phyloP scores from a whole-genome alignment of 2,113 vertebrate species.

The Pseudolaguvia tuberculata region DNA sequence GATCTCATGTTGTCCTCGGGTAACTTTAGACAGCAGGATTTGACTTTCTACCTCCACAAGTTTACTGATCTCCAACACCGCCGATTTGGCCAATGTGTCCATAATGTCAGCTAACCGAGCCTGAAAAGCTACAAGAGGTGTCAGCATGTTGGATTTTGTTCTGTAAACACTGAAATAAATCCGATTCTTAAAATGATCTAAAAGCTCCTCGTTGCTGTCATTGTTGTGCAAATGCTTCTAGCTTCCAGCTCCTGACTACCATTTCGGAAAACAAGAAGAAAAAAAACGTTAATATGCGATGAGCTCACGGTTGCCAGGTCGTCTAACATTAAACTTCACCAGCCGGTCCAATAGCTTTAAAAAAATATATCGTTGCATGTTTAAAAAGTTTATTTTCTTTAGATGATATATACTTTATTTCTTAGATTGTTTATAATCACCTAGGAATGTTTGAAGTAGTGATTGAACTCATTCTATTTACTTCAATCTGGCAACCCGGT shows the following conservation, averaged over 20 bases:
- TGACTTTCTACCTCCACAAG: slow-evolving; percentile 68
- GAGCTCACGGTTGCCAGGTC: not conserved
- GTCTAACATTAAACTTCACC: accelerated
- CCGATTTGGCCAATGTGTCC: slow-evolving; percentile 66
- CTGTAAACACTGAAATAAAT: no score
- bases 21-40: slow-evolving; percentile 66
- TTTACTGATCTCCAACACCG: slow-evolving; percentile 67
- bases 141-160: slow-evolving; percentile 47
- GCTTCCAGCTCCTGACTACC: not conserved
- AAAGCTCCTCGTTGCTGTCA: not conserved
- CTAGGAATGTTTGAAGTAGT: not conserved
- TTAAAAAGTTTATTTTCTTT: not conserved
- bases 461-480: not conserved
- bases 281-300: no score
- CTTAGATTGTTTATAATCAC: not conserved
- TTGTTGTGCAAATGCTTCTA: not conserved
- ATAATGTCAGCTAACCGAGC: slow-evolving; percentile 66
- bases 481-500: not conserved
- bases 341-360: no score
- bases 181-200: no score
- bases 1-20: slow-evolving; percentile 65
- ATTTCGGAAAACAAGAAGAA: slow-evolving; percentile 2
- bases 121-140: slow-evolving; percentile 64
- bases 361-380: no score
- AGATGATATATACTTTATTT: accelerated